A percentile compares a stretch with the other conserved stretches of the same genome.
phyloP scores from a whole-genome alignment of 2,797 vertebrate species.

The Pyrocephalus nanus region DNA sequence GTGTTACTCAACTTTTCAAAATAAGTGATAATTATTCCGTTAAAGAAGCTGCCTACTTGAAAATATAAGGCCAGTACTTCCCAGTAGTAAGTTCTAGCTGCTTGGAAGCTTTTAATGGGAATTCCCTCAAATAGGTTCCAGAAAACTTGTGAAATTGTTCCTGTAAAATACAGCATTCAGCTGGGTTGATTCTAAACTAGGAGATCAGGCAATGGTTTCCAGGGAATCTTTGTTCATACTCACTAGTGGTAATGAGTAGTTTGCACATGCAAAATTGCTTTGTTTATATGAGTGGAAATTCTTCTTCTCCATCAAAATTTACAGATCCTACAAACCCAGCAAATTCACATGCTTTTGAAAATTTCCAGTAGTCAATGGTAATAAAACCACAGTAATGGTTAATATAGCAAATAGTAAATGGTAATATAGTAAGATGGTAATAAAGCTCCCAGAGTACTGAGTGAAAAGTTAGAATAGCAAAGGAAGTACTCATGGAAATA shows the following conservation, averaged over 20 bases:
- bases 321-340: background rate
- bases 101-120: background rate
- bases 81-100: background rate
- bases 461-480: background rate
- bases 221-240: background rate
- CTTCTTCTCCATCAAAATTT: background rate
- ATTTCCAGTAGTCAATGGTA: background rate
- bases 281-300: background rate
- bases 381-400: background rate
- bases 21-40: background rate
- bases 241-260: background rate
- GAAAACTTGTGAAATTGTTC: background rate
- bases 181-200: background rate
- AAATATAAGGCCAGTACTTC: background rate
- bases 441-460: background rate
- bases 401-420: background rate
- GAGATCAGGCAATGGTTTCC: background rate
- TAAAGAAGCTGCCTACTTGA: background rate
- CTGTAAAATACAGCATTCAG: background rate
- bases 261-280: background rate
- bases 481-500: background rate
- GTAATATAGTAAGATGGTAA: background rate
- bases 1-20: background rate
- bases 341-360: background rate
- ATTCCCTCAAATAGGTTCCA: background rate